Evolutionary conservation across 2,113 vertebrate species (phyloP).

Genomic region (Coracopsis vasa): DNA sequence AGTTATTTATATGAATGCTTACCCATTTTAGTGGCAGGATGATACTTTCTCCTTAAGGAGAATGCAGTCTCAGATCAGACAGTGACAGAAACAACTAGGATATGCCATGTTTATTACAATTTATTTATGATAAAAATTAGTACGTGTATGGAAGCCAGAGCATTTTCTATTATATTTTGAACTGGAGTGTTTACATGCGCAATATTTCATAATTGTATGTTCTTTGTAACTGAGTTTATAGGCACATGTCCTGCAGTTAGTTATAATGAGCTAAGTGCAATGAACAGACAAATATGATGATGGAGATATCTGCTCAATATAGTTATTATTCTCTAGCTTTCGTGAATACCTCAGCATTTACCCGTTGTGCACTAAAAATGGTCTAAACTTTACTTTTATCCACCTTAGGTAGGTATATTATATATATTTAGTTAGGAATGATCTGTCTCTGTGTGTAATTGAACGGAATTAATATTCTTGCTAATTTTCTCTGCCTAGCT

Average conservation of each 20-base stretch:
- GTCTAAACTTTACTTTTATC: not conserved
- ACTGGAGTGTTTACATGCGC: not conserved
- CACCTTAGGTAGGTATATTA: not conserved
- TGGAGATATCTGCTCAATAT: not conserved
- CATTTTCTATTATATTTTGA: not conserved
- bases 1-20: not conserved
- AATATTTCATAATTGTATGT: not conserved
- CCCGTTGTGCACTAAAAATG: not conserved
- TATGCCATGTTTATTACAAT: not conserved
- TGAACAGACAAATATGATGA: not conserved
- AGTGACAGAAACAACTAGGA: not conserved
- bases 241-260: not conserved
- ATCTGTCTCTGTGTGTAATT: not conserved
- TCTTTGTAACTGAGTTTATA: not conserved
- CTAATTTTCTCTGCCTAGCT: not conserved
- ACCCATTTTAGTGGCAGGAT: not conserved
- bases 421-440: not conserved
- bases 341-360: not conserved
- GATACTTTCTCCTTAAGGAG: not conserved
- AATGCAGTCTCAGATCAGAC: not conserved
- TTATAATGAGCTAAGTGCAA: not conserved
- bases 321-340: not conserved
- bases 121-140: not conserved
- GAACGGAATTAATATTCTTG: not conserved
- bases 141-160: not conserved